These are phyloP conservation scores for Cotesia congregata DNA, from an alignment of 2,888 invertebrate genomes.

Conservation along the genomic window DNA sequence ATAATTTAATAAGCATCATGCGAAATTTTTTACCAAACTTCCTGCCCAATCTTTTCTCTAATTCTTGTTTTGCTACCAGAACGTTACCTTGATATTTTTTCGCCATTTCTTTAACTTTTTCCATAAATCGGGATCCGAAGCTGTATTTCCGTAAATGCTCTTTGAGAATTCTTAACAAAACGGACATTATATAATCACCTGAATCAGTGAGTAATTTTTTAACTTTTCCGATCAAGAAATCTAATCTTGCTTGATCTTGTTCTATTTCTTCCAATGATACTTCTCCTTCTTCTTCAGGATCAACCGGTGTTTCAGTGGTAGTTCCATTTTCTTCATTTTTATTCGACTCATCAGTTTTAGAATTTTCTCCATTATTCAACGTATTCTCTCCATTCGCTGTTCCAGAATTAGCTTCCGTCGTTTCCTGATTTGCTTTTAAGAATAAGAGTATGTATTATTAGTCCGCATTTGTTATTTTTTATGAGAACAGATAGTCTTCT, in stretches of 20 bases:
- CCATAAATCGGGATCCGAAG: slow-evolving; percentile 36
- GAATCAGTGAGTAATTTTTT: background rate
- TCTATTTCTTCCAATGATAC: background rate
- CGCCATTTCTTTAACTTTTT: slow-evolving; percentile 32
- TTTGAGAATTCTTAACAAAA: slow-evolving; percentile 37
- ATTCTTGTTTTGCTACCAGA: background rate
- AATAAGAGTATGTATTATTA: no score
- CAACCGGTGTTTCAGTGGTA: no score
- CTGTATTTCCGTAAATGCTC: slow-evolving; percentile 23
- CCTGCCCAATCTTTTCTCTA: slow-evolving; percentile 36
- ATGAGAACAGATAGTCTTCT: no score
- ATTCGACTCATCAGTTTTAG: no score
- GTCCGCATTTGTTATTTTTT: no score
- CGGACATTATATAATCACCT: slow-evolving; percentile 27
- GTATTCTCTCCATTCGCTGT: no score
- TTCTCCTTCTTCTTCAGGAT: no score
- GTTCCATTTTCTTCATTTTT: no score
- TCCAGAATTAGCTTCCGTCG: no score
- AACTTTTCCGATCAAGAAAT: background rate
- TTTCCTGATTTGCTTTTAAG: no score
- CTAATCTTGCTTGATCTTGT: background rate
- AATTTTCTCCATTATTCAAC: no score
- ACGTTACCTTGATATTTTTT: background rate
- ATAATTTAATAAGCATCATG: slow-evolving; percentile 26
- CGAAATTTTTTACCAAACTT: slow-evolving; percentile 42